phyloP scores from a whole-genome alignment of 2,888 invertebrate genomes.

The Falcaria lacertinaria region DNA sequence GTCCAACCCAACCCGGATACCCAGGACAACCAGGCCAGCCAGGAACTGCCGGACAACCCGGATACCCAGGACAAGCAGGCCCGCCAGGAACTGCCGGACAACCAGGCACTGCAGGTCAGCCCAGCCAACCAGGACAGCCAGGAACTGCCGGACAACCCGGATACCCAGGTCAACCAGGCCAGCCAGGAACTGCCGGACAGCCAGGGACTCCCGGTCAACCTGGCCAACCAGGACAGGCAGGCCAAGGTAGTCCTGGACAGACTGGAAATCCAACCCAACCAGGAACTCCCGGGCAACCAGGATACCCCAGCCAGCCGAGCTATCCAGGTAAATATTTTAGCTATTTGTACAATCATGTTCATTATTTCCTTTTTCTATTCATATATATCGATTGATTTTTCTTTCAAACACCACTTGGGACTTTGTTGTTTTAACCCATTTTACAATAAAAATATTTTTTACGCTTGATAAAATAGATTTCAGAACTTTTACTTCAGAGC shows the following conservation, averaged over 20 bases:
- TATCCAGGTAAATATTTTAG: conserved; percentile 10
- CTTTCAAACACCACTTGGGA: too few relatives aligned
- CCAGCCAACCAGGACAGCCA: too few relatives aligned
- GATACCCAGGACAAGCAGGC: conserved; percentile 11
- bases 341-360: too few relatives aligned
- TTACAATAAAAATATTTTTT: too few relatives aligned
- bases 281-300: too few relatives aligned
- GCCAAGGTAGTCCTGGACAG: not conserved
- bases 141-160: conserved; percentile 7
- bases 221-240: conserved; percentile 6
- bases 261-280: conserved; percentile 16
- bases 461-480: too few relatives aligned
- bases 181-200: conserved; percentile 20
- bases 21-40: conserved; percentile 16
- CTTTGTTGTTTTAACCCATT: too few relatives aligned
- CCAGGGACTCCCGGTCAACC: conserved; percentile 5
- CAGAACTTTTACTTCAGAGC: too few relatives aligned
- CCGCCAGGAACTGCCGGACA: conserved; percentile 4
- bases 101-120: conserved; percentile 5
- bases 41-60: too few relatives aligned
- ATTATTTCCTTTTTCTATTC: too few relatives aligned
- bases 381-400: too few relatives aligned
- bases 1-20: conserved; percentile 7
- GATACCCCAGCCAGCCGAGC: conserved; percentile 61
- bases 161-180: conserved; percentile 13